Evolutionary conservation across 2,888 invertebrate species (phyloP).

Genomic region (Amitus sp.): DNA sequence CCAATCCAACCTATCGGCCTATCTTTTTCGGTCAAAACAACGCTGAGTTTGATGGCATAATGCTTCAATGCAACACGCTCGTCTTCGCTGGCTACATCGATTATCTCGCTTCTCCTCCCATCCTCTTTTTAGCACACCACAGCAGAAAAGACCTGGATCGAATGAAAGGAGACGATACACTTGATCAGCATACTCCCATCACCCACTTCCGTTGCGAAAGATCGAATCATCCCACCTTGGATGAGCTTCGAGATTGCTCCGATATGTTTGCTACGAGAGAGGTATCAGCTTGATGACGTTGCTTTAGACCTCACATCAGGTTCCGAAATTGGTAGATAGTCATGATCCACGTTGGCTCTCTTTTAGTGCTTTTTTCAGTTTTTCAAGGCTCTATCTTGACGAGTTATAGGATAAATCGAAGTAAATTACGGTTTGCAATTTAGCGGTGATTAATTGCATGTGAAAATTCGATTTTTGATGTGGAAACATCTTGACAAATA

Average conservation of each 20-base stretch:
- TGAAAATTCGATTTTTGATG: no score
- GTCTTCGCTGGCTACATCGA: slow-evolving; percentile 13
- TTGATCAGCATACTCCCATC: slow-evolving; percentile 44
- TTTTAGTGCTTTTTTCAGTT: no score
- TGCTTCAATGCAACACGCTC: slow-evolving; percentile 7
- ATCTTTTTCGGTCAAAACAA: slow-evolving; percentile 23
- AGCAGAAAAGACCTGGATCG: slow-evolving; percentile 29
- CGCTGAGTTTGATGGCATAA: slow-evolving; percentile 11
- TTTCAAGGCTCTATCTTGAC: no score
- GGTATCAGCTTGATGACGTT: no score
- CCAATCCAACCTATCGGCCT: slow-evolving; percentile 21
- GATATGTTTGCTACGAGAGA: slow-evolving; percentile 19
- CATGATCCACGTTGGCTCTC: no score
- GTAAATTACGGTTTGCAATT: no score
- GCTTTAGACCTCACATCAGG: no score
- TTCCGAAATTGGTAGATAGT: no score
- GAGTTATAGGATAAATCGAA: no score
- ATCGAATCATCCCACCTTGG: slow-evolving; percentile 34
- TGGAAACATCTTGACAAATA: no score
- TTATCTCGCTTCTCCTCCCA: slow-evolving; percentile 23
- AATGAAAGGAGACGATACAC: slow-evolving; percentile 43
- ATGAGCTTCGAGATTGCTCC: slow-evolving; percentile 30
- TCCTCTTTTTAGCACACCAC: slow-evolving; percentile 25
- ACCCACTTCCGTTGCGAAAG: slow-evolving; percentile 26
- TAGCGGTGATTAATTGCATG: no score